These are phyloP conservation scores for Harpagus bidentatus DNA, from an alignment of 2,113 vertebrate genomes.

Conservation along the genomic window DNA sequence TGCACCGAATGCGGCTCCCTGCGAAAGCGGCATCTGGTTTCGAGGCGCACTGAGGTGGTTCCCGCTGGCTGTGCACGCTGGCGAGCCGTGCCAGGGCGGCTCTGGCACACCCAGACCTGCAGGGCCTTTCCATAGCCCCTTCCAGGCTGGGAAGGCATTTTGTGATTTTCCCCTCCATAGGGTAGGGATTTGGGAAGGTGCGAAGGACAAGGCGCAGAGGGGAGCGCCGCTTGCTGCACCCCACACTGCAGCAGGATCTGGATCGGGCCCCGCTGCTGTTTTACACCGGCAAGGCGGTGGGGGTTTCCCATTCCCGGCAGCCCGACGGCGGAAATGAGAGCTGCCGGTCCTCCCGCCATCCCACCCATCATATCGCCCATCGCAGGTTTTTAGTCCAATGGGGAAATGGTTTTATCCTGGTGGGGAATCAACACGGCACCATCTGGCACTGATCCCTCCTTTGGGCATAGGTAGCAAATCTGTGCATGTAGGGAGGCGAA, in stretches of 20 bases:
- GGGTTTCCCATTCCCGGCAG: not conserved
- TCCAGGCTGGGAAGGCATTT: not conserved
- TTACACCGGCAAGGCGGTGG: rapidly evolving
- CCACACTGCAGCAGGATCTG: not conserved
- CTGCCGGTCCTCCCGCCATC: not conserved
- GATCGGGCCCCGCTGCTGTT: not conserved
- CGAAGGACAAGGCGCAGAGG: not conserved
- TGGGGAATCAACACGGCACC: rapidly evolving
- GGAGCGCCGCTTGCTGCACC: not conserved
- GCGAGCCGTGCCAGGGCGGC: rapidly evolving
- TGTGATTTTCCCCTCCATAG: not conserved
- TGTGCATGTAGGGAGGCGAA: rapidly evolving
- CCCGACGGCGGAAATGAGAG: rapidly evolving
- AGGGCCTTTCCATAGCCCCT: not conserved
- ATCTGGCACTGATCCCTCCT: not conserved
- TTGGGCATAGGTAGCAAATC: not conserved
- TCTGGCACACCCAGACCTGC: not conserved
- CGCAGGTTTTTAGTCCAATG: not conserved
- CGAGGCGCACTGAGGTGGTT: not conserved
- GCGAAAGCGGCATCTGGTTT: not conserved
- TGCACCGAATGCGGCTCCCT: not conserved
- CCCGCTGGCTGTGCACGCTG: not conserved
- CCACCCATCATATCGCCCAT: not conserved
- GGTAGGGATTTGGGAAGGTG: not conserved
- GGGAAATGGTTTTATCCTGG: not conserved